phyloP scores from a whole-genome alignment of 1,140 invertebrate species.

The Micrasema longulum region DNA sequence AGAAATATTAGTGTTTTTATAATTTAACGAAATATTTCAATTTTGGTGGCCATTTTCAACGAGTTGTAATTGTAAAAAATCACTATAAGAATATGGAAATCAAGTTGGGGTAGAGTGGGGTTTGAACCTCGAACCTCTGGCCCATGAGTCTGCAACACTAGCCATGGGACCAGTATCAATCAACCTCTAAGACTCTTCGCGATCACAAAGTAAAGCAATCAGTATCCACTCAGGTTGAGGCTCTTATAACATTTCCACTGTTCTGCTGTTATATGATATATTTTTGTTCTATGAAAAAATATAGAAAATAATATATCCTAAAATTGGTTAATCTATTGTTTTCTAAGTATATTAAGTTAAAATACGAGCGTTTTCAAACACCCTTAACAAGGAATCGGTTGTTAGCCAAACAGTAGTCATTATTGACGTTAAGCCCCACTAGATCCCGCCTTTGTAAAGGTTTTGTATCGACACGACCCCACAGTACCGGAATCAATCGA shows the following conservation, averaged over 20 bases:
- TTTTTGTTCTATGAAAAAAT: neutral
- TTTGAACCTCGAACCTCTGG: no score
- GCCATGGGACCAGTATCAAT: no score
- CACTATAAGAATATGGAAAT: no score
- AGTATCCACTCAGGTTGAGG: neutral
- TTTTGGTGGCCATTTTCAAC: no score
- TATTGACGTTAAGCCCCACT: conserved; percentile 10
- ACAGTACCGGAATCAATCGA: conserved; percentile 46
- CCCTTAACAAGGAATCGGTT: neutral
- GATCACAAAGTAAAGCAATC: neutral
- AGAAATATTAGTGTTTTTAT: no score
- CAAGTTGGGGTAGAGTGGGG: no score
- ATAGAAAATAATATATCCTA: neutral
- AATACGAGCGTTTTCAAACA: neutral
- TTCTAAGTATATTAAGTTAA: neutral
- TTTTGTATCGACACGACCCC: conserved; percentile 35
- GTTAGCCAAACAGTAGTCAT: conserved; percentile 30
- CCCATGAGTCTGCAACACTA: no score
- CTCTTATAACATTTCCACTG: neutral
- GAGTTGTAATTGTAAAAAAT: no score
- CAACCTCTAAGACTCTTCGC: neutral
- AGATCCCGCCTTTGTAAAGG: neutral
- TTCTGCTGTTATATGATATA: neutral
- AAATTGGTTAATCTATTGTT: neutral
- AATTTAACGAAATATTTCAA: no score